Evolutionary conservation across 2,888 invertebrate species (phyloP), one percentile per base, ranked within the genome.

Genomic region (Drosophila birchii): DNA sequence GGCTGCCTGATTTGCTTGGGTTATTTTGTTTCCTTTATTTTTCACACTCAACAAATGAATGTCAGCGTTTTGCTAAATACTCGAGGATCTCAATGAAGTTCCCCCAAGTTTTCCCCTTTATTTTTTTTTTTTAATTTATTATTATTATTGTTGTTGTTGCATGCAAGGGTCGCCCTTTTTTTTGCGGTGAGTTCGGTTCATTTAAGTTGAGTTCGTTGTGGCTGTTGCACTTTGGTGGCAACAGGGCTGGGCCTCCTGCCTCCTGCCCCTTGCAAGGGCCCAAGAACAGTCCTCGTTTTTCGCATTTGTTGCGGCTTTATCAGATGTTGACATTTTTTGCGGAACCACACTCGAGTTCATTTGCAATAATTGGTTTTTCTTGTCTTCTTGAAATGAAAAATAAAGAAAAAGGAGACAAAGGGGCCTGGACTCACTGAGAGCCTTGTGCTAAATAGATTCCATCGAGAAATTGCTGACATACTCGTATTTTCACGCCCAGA

Each of bases 331-430:
- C 88, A 89, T 90, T 88, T 85, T 86, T 89, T 85, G 89, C 91
- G 91, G 91, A 91, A 90, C 88, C 86, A 91, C 91, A 91, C 85
- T 90, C 88, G 90, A 91, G 86, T 90, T 91, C 90, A 91, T 91
- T 91, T 91, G 86, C 88, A 87, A 89, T 86, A 91, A 91, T 91
- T 91, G 91, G 86, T 90, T 91, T 91, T 90, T 88, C 90, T 90
- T 91, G 91, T 90, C 90, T 90, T 91, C 91, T 88, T 76, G 12
- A 23, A 18, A n/a, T 18, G 5, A 5, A 11, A n/a, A 4, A 39
- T 4, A 36, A 12, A 32, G 54, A 36, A 6, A 12, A 34, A 23
- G 18, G 18, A n/a, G 51, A 51, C 51, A 51, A 51, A 45, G 59
- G 36, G 14, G 34, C 5, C 7, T 14, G 34, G 49, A 20, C 9